Evolutionary conservation across 2,888 invertebrate species (phyloP).

Genomic region (Papilio demoleus): DNA sequence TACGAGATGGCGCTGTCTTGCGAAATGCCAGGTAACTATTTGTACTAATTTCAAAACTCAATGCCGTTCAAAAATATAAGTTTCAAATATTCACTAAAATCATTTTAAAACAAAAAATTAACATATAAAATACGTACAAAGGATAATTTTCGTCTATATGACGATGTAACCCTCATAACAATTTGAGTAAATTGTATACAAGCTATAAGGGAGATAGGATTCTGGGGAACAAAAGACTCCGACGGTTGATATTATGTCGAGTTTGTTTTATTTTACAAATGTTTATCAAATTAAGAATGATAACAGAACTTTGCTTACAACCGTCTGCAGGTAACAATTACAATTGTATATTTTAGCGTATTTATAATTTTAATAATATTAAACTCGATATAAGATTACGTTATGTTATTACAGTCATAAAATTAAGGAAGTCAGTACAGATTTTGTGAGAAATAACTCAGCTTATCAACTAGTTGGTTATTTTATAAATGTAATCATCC

Average conservation of each 20-base stretch:
- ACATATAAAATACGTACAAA: conserved; percentile 2
- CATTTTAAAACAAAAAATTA: neutral
- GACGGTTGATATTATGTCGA: neutral
- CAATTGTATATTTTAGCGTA: neutral
- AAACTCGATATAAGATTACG: neutral
- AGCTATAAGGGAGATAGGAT: conserved; percentile 6
- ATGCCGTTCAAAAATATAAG: neutral
- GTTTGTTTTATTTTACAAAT: neutral
- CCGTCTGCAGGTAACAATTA: neutral
- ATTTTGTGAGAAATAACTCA: too few species aligned
- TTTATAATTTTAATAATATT: neutral
- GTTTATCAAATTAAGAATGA: neutral
- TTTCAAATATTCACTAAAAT: neutral
- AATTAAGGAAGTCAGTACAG: neutral
- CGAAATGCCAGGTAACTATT: too few species aligned
- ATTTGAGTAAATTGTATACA: conserved; percentile 11
- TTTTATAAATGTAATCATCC: too few species aligned
- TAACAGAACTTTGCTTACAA: neutral
- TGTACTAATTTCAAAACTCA: neutral
- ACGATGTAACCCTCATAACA: conserved; percentile 15
- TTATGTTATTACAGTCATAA: neutral
- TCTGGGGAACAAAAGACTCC: conserved; percentile 13
- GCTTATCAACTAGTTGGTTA: too few species aligned
- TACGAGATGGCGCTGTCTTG: neutral
- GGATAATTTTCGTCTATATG: conserved; percentile 1